These are phyloP conservation scores for Megaceryle torquata DNA, from an alignment of 2,113 vertebrate genomes.

Conservation along the genomic window DNA sequence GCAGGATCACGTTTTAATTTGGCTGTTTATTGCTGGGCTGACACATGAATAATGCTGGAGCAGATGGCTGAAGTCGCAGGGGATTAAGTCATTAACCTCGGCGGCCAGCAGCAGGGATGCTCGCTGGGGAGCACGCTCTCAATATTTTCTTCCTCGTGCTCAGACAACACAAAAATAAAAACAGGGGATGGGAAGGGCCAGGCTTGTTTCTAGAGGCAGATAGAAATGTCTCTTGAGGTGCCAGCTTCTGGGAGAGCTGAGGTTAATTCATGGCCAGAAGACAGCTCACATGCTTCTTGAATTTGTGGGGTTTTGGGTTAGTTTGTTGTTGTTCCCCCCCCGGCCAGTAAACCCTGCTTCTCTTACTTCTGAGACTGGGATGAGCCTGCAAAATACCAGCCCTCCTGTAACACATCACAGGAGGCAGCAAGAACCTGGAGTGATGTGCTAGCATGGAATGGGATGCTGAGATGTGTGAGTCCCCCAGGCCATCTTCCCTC, in stretches of 20 bases:
- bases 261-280: not conserved
- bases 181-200: not conserved
- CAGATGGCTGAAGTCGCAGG: constrained; percentile 51
- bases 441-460: accelerated
- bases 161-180: not conserved
- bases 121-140: not conserved
- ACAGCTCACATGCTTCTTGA: not conserved
- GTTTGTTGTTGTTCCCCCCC: too few relatives aligned
- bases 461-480: accelerated
- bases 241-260: not conserved
- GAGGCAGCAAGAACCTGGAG: not conserved
- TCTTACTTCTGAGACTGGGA: not conserved
- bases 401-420: not conserved
- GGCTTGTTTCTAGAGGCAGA: not conserved
- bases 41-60: not conserved
- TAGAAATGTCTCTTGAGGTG: not conserved
- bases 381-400: not conserved
- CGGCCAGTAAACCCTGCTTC: too few relatives aligned
- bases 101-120: not conserved
- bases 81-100: constrained; percentile 49
- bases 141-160: not conserved
- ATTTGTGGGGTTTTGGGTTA: not conserved
- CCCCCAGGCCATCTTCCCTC: not conserved
- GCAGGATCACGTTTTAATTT: not conserved
- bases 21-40: not conserved